Base-by-base conservation (phyloP, 2,797 vertebrate species). In the Meda fulgida region DNA sequence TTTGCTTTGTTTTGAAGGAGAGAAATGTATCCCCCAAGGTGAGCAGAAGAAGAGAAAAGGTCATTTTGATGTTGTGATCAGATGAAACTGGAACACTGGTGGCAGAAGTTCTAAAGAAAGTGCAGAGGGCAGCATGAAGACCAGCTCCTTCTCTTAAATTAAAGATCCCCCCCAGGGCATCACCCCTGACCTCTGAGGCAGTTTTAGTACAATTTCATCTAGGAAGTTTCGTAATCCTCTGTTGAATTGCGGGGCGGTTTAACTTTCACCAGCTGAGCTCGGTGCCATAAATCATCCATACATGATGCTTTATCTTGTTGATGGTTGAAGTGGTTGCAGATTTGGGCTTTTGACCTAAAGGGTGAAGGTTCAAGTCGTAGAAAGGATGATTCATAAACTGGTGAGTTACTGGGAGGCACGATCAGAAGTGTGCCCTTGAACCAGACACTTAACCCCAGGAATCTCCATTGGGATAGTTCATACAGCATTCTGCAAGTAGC, bases 31-130 rank as follows among this genome's bases (percentile, higher is more conserved):
- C n/a, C 58, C 80, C 66, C 26, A 31, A 55, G 46, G 78, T 81
- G 43, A 58, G 77, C 40, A 53, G 48, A 38, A 36, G 13, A 66
- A 75, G 29, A 55, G 55, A 70, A 34, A 31, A 73, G 66, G 18
- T 13, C 38, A 36, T 71, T 86, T 71, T 70, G 65, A 63, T 38
- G 67, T 14, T 66, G n/a, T 34, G 51, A 82, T 86, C 38, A 60
- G 38, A 63, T 78, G 73, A 82, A 82, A 78, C 51, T 86, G 23
- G 85, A 71, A n/a, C 85, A 71, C 40, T 23, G n/a, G 78, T 53
- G 18, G 78, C 58, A 40, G 19, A 76, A 70, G 26, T 58, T 78
- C 21, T 34, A 77, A 78, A 43, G 8, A 31, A 78, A 69, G 38
- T 58, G 36, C 72, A 76, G 72, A 76, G 60, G 46, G 72, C 72